phyloP scores from a whole-genome alignment of 2,113 vertebrate species.

The Phrynosoma blainvillii region DNA sequence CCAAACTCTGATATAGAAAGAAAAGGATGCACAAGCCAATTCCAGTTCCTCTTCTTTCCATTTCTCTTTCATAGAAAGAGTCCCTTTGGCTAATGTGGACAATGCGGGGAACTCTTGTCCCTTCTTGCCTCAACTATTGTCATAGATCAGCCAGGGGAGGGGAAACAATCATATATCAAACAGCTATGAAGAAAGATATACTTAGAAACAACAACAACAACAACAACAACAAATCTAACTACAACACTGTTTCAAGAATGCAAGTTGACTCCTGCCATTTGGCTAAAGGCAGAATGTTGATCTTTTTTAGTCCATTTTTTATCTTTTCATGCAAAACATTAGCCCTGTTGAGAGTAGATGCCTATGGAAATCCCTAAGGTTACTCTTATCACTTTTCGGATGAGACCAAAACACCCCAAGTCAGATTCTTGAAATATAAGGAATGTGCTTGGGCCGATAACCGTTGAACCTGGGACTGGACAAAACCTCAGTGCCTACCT shows the following conservation, averaged over 20 bases:
- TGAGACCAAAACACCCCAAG: not conserved
- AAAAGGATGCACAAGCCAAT: not conserved
- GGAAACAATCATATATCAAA: not conserved
- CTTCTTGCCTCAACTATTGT: not conserved
- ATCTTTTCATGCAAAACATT: too few species aligned
- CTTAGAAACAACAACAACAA: too few species aligned
- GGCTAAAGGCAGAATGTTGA: not conserved
- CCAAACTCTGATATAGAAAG: not conserved
- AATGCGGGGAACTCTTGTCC: too few species aligned
- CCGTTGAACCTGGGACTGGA: slow-evolving; percentile 2
- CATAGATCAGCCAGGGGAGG: not conserved
- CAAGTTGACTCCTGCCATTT: not conserved
- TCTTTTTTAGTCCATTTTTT: not conserved
- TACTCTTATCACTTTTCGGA: not conserved
- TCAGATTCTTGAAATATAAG: slow-evolving; percentile 55
- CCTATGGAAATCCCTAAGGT: too few species aligned
- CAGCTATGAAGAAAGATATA: not conserved
- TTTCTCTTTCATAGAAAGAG: not conserved
- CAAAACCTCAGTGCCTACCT: not conserved
- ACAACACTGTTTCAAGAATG: too few species aligned
- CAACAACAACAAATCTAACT: too few species aligned
- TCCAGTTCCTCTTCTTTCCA: not conserved
- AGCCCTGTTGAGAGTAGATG: too few species aligned
- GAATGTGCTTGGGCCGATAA: not conserved
- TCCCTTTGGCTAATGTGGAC: too few species aligned